Base-by-base conservation (phyloP, 2,113 vertebrate genomes). In the Pelecanus crispus region DNA sequence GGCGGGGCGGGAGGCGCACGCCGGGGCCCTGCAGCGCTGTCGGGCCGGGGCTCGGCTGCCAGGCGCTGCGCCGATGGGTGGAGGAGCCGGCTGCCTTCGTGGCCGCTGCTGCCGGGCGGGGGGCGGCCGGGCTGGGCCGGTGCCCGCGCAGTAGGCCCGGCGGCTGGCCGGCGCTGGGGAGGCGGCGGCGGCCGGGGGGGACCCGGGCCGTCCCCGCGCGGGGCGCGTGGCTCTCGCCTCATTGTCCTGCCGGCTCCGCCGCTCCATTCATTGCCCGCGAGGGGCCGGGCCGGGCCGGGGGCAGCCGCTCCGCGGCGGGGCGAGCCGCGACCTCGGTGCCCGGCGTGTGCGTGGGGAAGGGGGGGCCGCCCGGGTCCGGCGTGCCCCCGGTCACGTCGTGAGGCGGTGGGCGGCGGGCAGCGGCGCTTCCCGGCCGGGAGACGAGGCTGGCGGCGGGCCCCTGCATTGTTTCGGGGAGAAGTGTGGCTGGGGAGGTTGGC, bases 11-110 rank as follows among this genome's bases (percentile, higher is more conserved):
- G 88, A 47, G 78, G 55, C 56, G 49, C 82, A 65, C 82, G 81
- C 31, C 25, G 92, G 25, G 87, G 74, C 70, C 79, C 70, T 91
- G 96, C 96, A 89, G 96, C 85, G 90, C 86, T 82, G 70, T 73
- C 13, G 93, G 88, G 95, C 94, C 70, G 96, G 92, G 92, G 91
- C 72, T 66, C 80, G 71, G 40, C 63, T 59, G 49, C n/a, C 45
- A 36, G 61, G 61, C 68, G 38, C 81, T 44, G 77, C 82, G 47
- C n/a, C 4, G 59, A 47, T 70, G 90, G 79, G 97, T 61, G 88
- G 94, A 86, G 65, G 92, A 90, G 91, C 92, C 81, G 90, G 77
- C 47, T 95, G 96, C 88, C 80, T 90, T 95, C 95, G 97, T 95
- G 97, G 96, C 97, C 34, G 94, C 49, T 29, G 40, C 84, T 90